These are phyloP conservation scores for Suricata suricatta DNA, from an alignment of 2,113 vertebrate genomes.

Conservation along the genomic window DNA sequence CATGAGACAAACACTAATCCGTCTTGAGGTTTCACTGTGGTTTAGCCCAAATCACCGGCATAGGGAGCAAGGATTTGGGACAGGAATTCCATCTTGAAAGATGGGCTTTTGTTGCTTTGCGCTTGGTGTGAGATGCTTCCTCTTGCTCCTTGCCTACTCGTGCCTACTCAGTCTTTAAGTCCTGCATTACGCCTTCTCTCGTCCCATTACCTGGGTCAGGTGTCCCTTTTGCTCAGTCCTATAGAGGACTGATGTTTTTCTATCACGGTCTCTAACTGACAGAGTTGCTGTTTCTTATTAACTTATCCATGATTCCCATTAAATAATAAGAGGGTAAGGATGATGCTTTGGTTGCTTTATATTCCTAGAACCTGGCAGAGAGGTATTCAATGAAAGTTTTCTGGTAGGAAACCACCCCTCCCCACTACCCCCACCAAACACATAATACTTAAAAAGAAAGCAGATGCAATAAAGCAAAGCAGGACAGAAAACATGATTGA, in stretches of 20 bases:
- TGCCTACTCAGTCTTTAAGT: background rate
- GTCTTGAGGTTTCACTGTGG: background rate
- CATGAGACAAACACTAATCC: background rate
- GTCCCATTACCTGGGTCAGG: background rate
- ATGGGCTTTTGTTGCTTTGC: fast-evolving
- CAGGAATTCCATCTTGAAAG: background rate
- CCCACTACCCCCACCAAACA: background rate
- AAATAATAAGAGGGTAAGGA: background rate
- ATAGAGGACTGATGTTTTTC: background rate
- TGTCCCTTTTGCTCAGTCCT: background rate
- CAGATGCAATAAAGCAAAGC: background rate
- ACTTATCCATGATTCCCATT: background rate
- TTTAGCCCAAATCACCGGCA: background rate
- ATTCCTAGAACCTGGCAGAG: background rate
- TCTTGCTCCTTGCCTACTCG: fast-evolving
- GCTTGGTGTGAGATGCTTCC: fast-evolving
- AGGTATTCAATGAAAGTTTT: background rate
- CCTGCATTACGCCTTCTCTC: background rate
- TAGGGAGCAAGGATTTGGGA: background rate
- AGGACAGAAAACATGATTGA: background rate
- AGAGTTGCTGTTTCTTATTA: background rate
- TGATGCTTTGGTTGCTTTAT: background rate
- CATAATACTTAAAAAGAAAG: background rate
- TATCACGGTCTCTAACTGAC: background rate
- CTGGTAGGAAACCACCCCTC: no score